These are phyloP conservation scores for Agrilus cyanescens DNA, from an alignment of 2,888 invertebrate genomes.

Conservation along the genomic window DNA sequence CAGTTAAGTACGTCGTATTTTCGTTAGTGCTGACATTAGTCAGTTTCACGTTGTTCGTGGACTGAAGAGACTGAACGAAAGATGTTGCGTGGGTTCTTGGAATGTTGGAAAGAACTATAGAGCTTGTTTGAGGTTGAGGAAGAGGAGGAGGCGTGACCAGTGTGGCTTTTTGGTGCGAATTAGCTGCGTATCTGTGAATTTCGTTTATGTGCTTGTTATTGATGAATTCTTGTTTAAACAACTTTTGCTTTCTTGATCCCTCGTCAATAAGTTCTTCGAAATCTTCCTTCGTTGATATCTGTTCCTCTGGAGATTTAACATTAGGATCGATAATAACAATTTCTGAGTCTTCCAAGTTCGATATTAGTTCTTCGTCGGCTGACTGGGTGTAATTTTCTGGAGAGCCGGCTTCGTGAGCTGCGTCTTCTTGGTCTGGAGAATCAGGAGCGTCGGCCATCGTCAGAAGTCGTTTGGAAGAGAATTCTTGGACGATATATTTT, in stretches of 20 bases:
- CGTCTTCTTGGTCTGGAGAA: slow-evolving; percentile 42
- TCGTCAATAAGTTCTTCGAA: slow-evolving; percentile 54
- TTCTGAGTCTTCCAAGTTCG: slow-evolving; percentile 42
- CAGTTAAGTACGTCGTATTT: neutral
- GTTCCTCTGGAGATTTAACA: slow-evolving; percentile 49
- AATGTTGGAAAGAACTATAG: too few relatives aligned
- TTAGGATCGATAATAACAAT: slow-evolving; percentile 50
- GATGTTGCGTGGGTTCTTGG: too few relatives aligned
- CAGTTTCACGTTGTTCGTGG: slow-evolving; percentile 10
- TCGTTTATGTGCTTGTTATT: slow-evolving; percentile 29
- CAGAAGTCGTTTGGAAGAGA: slow-evolving; percentile 34
- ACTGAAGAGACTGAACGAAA: slow-evolving; percentile 2
- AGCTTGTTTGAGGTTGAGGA: too few relatives aligned
- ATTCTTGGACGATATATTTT: slow-evolving; percentile 28
- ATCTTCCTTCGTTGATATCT: slow-evolving; percentile 53
- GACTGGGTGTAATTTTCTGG: slow-evolving; percentile 27
- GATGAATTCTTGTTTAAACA: slow-evolving; percentile 26
- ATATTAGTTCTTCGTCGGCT: slow-evolving; percentile 36
- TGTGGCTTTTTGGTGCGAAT: slow-evolving; percentile 7
- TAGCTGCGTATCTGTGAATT: slow-evolving; percentile 31
- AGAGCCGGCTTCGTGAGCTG: slow-evolving; percentile 33
- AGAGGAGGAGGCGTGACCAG: slow-evolving; percentile 7
- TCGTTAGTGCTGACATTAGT: slow-evolving; percentile 14
- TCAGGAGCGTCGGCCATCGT: slow-evolving; percentile 39
- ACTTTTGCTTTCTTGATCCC: slow-evolving; percentile 43